Base-by-base conservation (phyloP, 2,797 vertebrate species). In the Limosa lapponica region DNA sequence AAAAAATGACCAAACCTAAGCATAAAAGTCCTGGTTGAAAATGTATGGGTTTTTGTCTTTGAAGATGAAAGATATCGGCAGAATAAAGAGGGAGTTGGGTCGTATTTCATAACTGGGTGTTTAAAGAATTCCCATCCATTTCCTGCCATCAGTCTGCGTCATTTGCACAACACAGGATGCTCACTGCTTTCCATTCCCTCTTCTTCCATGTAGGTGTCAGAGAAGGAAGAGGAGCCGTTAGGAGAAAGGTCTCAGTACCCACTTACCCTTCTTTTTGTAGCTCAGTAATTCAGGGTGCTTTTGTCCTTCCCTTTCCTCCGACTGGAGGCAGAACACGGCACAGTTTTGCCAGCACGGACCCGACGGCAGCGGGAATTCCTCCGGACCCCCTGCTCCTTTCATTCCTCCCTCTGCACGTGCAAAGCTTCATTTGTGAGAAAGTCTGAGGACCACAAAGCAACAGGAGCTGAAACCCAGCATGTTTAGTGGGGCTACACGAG, bases 321-420 rank as follows among this genome's bases (percentile, higher is more conserved):
- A n/a, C 49, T 30, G 72, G 49, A 30, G 30, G 22, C 55, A 75
- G 85, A 90, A 83, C 32, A 58, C 1, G 51, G 49, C 51, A 81
- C 41, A 14, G 17, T 61, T 65, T 48, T 61, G 28, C 25, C 66
- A 32, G 23, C 46, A 6, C 6, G 17, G 52, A 22, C 6, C 27
- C 3, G 39, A 13, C 0, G 16, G 64, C 19, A 18, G 28, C 1
- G 1, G 6, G 24, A 39, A 34, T 12, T 27, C n/a, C 23, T 14
- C 69, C 13, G 43, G 24, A 15, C 23, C 16, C 32, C 36, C 46
- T 23, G 64, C n/a, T 39, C n/a, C 43, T 20, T 5, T 32, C 65
- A 4, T 19, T 28, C 25, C 51, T 57, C 49, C n/a, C n/a, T 23
- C 49, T 23, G 28, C 43, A 14, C 0, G 4, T 8, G 17, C 41